These are phyloP conservation scores for Aromia moschata DNA, from an alignment of 2,888 invertebrate genomes.

Conservation along the genomic window DNA sequence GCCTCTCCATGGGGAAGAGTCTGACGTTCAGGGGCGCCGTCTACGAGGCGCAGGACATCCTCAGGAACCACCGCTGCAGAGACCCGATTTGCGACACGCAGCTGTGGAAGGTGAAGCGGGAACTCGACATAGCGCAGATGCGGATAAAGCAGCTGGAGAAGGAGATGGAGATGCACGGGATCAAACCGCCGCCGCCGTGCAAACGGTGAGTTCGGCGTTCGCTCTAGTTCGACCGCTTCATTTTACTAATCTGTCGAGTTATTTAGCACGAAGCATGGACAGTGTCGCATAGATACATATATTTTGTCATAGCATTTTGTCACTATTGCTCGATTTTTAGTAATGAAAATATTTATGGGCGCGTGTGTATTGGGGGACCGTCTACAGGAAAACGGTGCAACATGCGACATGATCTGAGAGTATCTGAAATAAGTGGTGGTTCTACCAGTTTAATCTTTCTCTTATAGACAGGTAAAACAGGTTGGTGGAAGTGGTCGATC, in stretches of 20 bases:
- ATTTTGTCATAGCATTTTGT: conserved; percentile 11
- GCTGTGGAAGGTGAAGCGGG: conserved; percentile 91
- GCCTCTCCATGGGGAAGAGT: conserved; percentile 88
- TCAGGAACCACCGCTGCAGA: conserved; percentile 77
- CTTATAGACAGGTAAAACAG: no score
- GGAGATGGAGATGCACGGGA: conserved; percentile 83
- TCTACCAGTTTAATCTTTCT: no score
- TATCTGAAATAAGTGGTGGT: no score
- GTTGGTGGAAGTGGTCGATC: no score
- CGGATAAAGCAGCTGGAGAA: conserved; percentile 87
- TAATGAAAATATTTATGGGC: no score
- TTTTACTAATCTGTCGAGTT: conserved; percentile 13
- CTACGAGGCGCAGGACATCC: conserved; percentile 79
- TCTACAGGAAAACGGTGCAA: no score
- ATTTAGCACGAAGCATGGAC: conserved; percentile 21
- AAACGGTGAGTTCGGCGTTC: conserved; percentile 66
- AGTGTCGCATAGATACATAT: conserved; percentile 12
- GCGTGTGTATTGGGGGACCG: no score
- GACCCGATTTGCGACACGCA: conserved; percentile 84
- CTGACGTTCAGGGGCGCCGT: conserved; percentile 84
- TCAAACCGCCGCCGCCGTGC: conserved; percentile 80
- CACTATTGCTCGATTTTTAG: conserved; percentile 13
- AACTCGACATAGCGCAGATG: conserved; percentile 86
- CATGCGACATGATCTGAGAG: no score
- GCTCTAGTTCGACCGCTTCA: neutral